Evolutionary conservation across 2,797 vertebrate genomes (phyloP).

Genomic region (Cuniculus paca): DNA sequence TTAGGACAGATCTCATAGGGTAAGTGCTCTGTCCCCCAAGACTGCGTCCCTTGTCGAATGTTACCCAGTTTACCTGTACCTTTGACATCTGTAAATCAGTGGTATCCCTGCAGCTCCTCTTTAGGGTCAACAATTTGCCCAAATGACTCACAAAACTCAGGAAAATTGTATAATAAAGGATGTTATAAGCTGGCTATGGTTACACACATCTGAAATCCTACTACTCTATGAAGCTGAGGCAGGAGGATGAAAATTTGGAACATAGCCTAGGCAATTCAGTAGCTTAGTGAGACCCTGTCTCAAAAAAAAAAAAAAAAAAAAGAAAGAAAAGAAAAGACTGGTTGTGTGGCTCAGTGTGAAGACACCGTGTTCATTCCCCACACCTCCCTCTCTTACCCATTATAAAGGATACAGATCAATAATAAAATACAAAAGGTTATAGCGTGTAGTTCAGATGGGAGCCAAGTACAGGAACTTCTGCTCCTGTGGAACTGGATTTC

Average conservation of each 20-base stretch:
- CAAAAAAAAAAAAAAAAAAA: background rate
- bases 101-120: rapidly evolving
- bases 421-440: background rate
- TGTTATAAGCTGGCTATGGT: background rate
- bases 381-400: background rate
- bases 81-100: background rate
- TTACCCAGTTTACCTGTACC: background rate
- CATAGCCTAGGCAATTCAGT: background rate
- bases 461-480: background rate
- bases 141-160: background rate
- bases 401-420: background rate
- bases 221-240: background rate
- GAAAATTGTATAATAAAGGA: background rate
- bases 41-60: background rate
- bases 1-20: background rate
- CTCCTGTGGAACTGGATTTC: background rate
- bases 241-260: background rate
- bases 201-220: background rate
- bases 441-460: background rate
- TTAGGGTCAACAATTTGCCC: background rate
- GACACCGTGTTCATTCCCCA: background rate
- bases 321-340: background rate
- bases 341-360: background rate
- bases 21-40: background rate
- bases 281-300: background rate